A percentile compares a stretch with the other conserved stretches of the same genome.
These are phyloP conservation scores for Lacerta viridis DNA, from an alignment of 2,797 vertebrate genomes.

Conservation along the genomic window DNA sequence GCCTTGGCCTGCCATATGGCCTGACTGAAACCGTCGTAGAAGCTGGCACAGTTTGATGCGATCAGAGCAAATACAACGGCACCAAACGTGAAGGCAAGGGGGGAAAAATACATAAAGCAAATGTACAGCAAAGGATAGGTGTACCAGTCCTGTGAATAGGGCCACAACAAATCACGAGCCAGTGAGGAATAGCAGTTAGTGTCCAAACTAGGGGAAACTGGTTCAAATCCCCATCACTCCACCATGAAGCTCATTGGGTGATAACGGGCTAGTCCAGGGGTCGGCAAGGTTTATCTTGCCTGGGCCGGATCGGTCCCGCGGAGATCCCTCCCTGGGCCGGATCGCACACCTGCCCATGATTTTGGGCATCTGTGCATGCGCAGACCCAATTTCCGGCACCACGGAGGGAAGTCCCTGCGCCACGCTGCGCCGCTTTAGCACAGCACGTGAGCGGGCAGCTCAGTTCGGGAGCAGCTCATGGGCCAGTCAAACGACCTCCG, in stretches of 20 bases:
- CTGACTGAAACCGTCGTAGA: background rate
- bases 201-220: background rate
- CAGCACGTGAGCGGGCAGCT: too few relatives aligned
- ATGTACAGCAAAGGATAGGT: constrained; percentile 36
- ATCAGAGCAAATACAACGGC: background rate
- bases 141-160: background rate
- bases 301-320: too few relatives aligned
- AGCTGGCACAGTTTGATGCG: background rate
- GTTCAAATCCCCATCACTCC: background rate
- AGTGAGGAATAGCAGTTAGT: background rate
- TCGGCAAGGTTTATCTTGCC: too few relatives aligned
- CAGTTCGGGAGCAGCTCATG: too few relatives aligned
- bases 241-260: background rate
- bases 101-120: constrained; percentile 51
- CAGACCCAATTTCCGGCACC: too few relatives aligned
- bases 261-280: too few relatives aligned
- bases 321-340: too few relatives aligned
- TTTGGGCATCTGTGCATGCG: too few relatives aligned
- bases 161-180: background rate
- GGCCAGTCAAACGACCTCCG: too few relatives aligned
- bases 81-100: constrained; percentile 31
- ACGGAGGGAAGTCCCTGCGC: too few relatives aligned
- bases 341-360: too few relatives aligned
- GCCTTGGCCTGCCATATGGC: background rate
- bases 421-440: too few relatives aligned